Conservation (phyloP, 2,113 vertebrate species). For the Mobula hypostoma region DNA sequence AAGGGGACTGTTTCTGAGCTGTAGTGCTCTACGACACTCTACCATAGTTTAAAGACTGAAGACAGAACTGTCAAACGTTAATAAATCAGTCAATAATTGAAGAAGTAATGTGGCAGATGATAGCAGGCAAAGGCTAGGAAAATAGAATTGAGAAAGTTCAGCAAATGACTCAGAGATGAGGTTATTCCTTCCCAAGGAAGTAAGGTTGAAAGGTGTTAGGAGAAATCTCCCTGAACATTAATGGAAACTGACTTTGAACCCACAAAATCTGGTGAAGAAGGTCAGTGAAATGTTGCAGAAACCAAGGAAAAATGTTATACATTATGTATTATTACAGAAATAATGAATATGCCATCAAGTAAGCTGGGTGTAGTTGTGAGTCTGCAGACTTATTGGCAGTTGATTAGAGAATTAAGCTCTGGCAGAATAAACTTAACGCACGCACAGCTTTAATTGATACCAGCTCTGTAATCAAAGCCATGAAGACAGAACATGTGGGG, state of each 20-base stretch:
- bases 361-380: background rate
- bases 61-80: too few species aligned
- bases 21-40: too few species aligned
- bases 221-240: background rate
- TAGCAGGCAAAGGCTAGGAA: background rate
- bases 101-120: background rate
- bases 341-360: background rate
- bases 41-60: too few species aligned
- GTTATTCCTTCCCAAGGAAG: background rate
- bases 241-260: background rate
- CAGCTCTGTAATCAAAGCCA: background rate
- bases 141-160: background rate
- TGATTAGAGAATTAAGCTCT: background rate
- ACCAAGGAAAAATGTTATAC: background rate
- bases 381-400: background rate
- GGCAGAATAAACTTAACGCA: background rate
- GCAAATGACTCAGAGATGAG: background rate
- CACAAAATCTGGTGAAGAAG: background rate
- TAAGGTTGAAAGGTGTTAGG: background rate
- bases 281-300: background rate
- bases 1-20: too few species aligned
- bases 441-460: slow-evolving; percentile 1
- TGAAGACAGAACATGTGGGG: background rate
- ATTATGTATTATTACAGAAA: background rate
- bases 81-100: background rate